A percentile compares a stretch with the other conserved stretches of the same genome.
These are phyloP conservation scores for Drosophila monieri DNA, from an alignment of 2,888 invertebrate species.

Conservation along the genomic window DNA sequence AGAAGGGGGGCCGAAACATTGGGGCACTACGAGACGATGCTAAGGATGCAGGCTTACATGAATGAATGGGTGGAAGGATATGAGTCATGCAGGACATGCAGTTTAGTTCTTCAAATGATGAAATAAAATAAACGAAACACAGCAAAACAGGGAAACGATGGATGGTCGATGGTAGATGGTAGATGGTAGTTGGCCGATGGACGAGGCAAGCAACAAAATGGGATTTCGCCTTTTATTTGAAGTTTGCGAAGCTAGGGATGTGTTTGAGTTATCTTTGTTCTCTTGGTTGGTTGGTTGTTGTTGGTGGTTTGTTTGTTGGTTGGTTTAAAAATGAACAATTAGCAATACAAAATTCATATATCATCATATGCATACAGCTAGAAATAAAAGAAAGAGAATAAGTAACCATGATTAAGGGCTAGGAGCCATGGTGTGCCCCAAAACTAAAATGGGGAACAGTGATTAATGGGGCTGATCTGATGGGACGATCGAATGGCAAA, in stretches of 20 bases:
- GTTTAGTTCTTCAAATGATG: conserved; percentile 4
- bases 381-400: conserved; percentile 77
- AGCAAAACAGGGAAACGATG: conserved; percentile 14
- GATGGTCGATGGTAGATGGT: too few species aligned
- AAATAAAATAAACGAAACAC: neutral
- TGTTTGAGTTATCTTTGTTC: conserved; percentile 56
- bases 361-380: conserved; percentile 77
- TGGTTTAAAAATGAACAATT: conserved; percentile 67
- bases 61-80: neutral
- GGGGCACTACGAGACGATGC: conserved; percentile 7
- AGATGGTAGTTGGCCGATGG: neutral
- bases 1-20: conserved; percentile 23
- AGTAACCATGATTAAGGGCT: conserved; percentile 42
- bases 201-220: conserved; percentile 36
- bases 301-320: conserved; percentile 46
- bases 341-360: conserved; percentile 73
- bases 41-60: conserved; percentile 17
- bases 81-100: conserved; percentile 40
- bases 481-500: conserved; percentile 13
- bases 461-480: conserved; percentile 14
- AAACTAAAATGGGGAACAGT: conserved; percentile 11
- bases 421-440: neutral
- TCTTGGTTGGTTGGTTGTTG: conserved; percentile 56
- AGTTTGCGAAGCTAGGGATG: conserved; percentile 40
- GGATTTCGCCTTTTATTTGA: conserved; percentile 59